Base-by-base conservation (phyloP, 1,140 invertebrate species). In the Drosophila ficusphila region DNA sequence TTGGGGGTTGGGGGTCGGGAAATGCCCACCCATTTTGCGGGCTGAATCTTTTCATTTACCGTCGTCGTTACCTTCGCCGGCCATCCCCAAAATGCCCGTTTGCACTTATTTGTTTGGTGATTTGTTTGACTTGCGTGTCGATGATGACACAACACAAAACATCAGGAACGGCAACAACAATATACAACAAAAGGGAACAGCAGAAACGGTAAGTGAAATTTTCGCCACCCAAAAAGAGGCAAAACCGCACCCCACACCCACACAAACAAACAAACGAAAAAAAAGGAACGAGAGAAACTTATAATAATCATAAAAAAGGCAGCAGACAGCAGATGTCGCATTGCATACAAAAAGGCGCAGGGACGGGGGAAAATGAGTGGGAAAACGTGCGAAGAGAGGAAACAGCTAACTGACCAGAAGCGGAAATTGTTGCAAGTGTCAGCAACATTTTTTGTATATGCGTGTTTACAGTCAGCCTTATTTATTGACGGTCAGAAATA, bases 51-150 rank as follows among this genome's bases (percentile, higher is more conserved):
- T 75, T 71, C 64, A 61, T 79, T 76, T 75, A 36, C 11, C 47
- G 38, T 41, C 46, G 12, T 31, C 14, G 42, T 36, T 46, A 31
- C 52, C 68, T 51, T 38, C 41, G 34, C 29, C 29, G 18, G 33
- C 31, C 33, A 54, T 53, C 39, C 38, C 49, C 47, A 53, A 38
- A 71, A 70, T 75, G 64, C 47, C 65, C 61, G 42, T 75, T 70
- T 75, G 73, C 58, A 75, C 75, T 78, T 89, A 79, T 86, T 90
- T 90, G 81, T 79, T 86, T 90, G 82, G 56, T 86, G 86, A 90
- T 88, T 90, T 90, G 88, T 90, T 90, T 90, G 82, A 90, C 88
- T 90, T 90, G 88, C 88, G 88, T 90, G 88, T 88, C 88, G 79
- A 78, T 90, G 88, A 90, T 90, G 88, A 90, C 82, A 90, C 89